Base-by-base conservation (phyloP, 2,113 vertebrate species). In the Sterna hirundo region DNA sequence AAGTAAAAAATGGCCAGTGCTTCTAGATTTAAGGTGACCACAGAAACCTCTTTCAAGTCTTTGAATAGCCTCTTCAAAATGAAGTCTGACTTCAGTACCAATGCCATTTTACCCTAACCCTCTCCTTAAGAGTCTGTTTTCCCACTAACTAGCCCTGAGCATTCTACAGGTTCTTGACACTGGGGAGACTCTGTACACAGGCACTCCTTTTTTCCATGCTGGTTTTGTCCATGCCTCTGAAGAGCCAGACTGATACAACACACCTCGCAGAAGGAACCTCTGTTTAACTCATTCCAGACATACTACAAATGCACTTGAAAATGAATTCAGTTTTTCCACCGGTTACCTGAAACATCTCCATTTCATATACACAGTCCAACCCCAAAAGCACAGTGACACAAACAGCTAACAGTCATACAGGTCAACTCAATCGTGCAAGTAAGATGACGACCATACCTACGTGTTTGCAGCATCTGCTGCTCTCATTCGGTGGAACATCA, bases 191-290 rank as follows among this genome's bases (percentile, higher is more conserved):
- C 40, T n/a, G 34, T 76, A 83, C 34, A 23, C 2, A 11, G 87
- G 21, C 79, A 74, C 38, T 84, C 92, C 72, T 79, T 93, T 96
- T 95, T 92, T 86, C 89, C 85, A 86, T 75, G 51, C 64, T 78
- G 47, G 54, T 68, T 58, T 77, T 62, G 46, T 34, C 64, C 51
- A 15, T 38, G 42, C 32, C 51, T 74, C 54, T 70, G 64, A 84
- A 47, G 47, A 86, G 76, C 66, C 18, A 81, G 32, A 66, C 40
- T 55, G 55, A 84, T 27, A 82, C 7, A 61, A 74, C 5, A 70
- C 4, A 40, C 26, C 15, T 38, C 71, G 83, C 55, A 88, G 34
- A 88, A 92, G 51, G 25, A 95, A 55, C 17, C 20, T 7, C 34
- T 65, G 23, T 66, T 90, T 68, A 91, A 86, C 29, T 93, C 36